Percentiles rank a stretch among this genome's conserved stretches.
Evolutionary conservation across 1,140 invertebrate genomes (phyloP).

Genomic region (Hylyphantes graminicola): DNA sequence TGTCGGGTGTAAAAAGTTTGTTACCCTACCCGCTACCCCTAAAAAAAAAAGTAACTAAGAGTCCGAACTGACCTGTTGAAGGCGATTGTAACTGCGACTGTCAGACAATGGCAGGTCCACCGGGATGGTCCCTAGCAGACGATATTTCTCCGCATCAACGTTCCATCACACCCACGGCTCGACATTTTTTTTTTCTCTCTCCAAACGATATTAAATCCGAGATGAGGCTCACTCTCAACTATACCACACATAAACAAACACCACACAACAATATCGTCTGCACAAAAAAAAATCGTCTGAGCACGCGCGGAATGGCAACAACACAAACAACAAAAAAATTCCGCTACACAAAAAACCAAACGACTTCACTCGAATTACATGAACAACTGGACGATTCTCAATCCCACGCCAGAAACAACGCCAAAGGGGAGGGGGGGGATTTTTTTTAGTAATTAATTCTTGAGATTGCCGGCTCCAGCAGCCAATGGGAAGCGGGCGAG

Average conservation of each 20-base stretch:
- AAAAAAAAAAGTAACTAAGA: slow-evolving; percentile 28
- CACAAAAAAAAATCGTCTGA: slow-evolving; percentile 7
- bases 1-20: not conserved
- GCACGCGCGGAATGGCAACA: slow-evolving; percentile 4
- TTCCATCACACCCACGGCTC: slow-evolving; percentile 36
- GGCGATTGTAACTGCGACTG: slow-evolving; percentile 8
- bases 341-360: slow-evolving; percentile 31
- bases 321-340: slow-evolving; percentile 17
- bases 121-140: slow-evolving; percentile 48
- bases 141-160: slow-evolving; percentile 26
- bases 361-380: slow-evolving; percentile 44
- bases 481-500: slow-evolving; percentile 50
- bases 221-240: slow-evolving; percentile 2
- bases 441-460: slow-evolving; percentile 56
- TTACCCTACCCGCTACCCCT: not conserved
- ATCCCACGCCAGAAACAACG: slow-evolving; percentile 33
- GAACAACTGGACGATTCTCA: slow-evolving; percentile 43
- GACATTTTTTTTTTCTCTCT: not conserved
- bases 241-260: slow-evolving; percentile 29
- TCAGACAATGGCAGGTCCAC: slow-evolving; percentile 40
- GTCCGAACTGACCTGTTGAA: slow-evolving; percentile 53
- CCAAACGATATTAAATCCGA: not conserved
- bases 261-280: slow-evolving; percentile 42
- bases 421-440: slow-evolving; percentile 7
- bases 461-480: slow-evolving; percentile 27